Evolutionary conservation across 1,140 invertebrate genomes (phyloP), one percentile per base, ranked within the genome.

Genomic region (Drosophila subpulchrella): DNA sequence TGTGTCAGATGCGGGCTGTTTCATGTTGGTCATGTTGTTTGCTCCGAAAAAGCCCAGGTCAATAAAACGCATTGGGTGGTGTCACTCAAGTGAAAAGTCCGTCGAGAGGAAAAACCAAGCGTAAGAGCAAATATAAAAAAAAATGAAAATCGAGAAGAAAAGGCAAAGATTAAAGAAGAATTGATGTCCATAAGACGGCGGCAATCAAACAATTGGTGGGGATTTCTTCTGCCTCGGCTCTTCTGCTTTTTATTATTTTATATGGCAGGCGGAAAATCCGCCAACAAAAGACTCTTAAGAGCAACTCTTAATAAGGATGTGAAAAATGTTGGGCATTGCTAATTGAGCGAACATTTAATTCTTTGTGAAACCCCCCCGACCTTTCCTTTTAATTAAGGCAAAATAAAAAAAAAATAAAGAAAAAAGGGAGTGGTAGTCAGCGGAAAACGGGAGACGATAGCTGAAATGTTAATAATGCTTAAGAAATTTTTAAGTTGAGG

Each of bases 221-320:
- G 47, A 65, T 62, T 53, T 68, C 30, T 42, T 63, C 34, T 41
- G 27, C 10, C 15, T 20, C 34, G 36, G 27, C 20, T 63, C 55
- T 27, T 58, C 46, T 20, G 74, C 65, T 66, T 62, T 63, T 84
- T 85, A 61, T 79, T 79, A 71, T 84, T 66, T 83, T 74, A 75
- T 66, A 78, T 68, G 68, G 47, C 76, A 71, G 36, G 46, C 80
- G 70, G 76, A 76, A 85, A 59, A 36, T 24, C 36, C 38, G 63
- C 48, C 50, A 73, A 72, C 70, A 44, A 60, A 48, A 70, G 47
- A 78, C 41, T 46, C 38, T 75, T 32, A 51, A 46, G 55, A 73
- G 71, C 27, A 54, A 53, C 62, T 72, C 81, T 86, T 86, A 88
- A 86, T 86, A 86, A 88, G 83, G 83, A 86, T 86, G 83, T 86